Percentiles rank a stretch among this genome's conserved stretches.
Conservation (phyloP, 2,888 invertebrate species). For the Oligia latruncula region DNA sequence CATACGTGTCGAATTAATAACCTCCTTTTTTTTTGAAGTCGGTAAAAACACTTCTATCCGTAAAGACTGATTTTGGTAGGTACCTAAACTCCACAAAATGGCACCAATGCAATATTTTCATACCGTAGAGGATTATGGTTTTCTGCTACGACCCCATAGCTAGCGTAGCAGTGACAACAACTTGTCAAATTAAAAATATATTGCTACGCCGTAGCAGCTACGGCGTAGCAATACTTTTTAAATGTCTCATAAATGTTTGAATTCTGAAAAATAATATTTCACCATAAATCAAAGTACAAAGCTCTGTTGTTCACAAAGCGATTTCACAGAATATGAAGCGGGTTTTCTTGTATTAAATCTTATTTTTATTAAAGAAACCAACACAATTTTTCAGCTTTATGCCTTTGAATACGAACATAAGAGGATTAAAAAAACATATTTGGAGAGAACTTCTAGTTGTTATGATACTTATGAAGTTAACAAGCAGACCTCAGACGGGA, state of each 20-base stretch:
- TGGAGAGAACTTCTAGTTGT: constrained; percentile 28
- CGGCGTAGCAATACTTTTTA: constrained; percentile 3
- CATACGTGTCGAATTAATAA: too few species aligned
- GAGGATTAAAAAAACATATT: constrained; percentile 29
- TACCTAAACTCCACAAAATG: not conserved
- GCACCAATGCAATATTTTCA: not conserved
- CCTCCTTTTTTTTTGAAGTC: too few species aligned
- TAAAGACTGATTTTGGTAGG: not conserved
- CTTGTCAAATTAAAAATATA: not conserved
- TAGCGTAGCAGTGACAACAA: not conserved
- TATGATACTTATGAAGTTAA: constrained; percentile 50
- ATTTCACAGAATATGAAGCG: not conserved
- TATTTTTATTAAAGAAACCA: constrained; percentile 23
- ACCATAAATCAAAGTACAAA: not conserved
- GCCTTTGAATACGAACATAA: constrained; percentile 28
- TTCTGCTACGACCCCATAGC: not conserved
- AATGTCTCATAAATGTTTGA: not conserved
- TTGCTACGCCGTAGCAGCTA: not conserved
- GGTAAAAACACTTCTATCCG: not conserved
- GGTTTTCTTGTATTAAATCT: not conserved
- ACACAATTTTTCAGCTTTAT: not conserved
- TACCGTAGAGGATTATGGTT: not conserved
- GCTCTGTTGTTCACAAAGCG: not conserved
- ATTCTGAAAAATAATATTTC: not conserved
- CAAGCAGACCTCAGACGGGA: constrained; percentile 38